These are phyloP conservation scores for Crepidodera aurea DNA, from an alignment of 2,888 invertebrate species.

Conservation along the genomic window DNA sequence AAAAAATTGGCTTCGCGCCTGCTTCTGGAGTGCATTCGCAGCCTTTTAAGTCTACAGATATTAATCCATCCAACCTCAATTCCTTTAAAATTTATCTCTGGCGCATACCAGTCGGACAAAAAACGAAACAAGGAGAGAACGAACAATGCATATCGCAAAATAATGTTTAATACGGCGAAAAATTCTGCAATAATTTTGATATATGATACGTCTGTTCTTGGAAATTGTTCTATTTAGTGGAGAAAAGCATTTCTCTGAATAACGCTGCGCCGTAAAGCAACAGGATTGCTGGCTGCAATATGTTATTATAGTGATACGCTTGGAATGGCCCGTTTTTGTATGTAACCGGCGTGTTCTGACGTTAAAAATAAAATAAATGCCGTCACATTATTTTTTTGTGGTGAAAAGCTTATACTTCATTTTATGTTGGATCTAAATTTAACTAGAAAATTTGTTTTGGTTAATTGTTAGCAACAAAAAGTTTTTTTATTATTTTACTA, in stretches of 20 bases:
- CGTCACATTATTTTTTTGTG: not conserved
- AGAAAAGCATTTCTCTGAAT: slow-evolving; percentile 26
- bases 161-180: slow-evolving; percentile 35
- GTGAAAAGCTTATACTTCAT: too few relatives aligned
- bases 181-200: slow-evolving; percentile 36
- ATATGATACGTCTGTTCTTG: slow-evolving; percentile 25
- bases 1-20: too few relatives aligned
- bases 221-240: slow-evolving; percentile 33
- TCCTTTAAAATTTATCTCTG: slow-evolving; percentile 15
- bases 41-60: too few relatives aligned
- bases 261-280: slow-evolving; percentile 25
- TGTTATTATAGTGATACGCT: slow-evolving; percentile 15
- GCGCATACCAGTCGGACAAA: not conserved
- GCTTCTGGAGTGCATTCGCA: too few relatives aligned
- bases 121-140: slow-evolving; percentile 19
- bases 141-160: slow-evolving; percentile 34
- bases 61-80: not conserved
- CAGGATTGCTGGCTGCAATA: slow-evolving; percentile 20
- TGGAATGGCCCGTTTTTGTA: slow-evolving; percentile 7
- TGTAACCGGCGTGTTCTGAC: slow-evolving; percentile 4
- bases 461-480: too few relatives aligned
- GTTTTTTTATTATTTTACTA: too few relatives aligned
- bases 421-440: too few relatives aligned
- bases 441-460: too few relatives aligned
- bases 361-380: not conserved